These are phyloP conservation scores for Eublepharis macularius DNA, from an alignment of 2,113 vertebrate genomes.

Conservation along the genomic window DNA sequence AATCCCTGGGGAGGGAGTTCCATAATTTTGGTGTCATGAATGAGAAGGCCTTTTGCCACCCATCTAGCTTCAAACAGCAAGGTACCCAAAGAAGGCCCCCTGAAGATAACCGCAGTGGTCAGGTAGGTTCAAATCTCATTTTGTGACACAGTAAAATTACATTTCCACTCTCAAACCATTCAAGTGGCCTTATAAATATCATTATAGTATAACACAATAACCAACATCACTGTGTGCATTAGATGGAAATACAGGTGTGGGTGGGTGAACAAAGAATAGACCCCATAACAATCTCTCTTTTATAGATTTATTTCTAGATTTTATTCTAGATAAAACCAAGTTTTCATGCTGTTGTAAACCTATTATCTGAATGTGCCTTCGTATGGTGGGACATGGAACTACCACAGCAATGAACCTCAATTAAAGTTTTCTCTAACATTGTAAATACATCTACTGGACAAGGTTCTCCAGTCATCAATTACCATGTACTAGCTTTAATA, in stretches of 20 bases:
- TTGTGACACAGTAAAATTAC: conserved; percentile 1
- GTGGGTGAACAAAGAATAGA: accelerated
- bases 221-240: background rate
- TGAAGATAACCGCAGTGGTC: too few relatives aligned
- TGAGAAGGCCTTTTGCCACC: too few relatives aligned
- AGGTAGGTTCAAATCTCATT: background rate
- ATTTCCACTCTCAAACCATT: accelerated
- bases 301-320: conserved; percentile 1
- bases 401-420: background rate
- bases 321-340: background rate
- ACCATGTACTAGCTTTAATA: background rate
- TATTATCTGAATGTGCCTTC: background rate
- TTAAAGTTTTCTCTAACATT: background rate
- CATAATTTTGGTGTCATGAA: too few relatives aligned
- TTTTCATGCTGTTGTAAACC: background rate
- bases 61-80: too few relatives aligned
- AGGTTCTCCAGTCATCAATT: background rate
- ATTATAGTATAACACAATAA: background rate
- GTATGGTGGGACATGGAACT: background rate
- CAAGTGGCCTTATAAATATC: background rate
- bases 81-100: too few relatives aligned
- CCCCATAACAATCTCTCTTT: background rate
- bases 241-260: background rate
- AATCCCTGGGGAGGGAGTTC: too few relatives aligned
- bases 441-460: background rate